Conservation (phyloP, 2,888 invertebrate species). For the Drosophila neonasuta region DNA sequence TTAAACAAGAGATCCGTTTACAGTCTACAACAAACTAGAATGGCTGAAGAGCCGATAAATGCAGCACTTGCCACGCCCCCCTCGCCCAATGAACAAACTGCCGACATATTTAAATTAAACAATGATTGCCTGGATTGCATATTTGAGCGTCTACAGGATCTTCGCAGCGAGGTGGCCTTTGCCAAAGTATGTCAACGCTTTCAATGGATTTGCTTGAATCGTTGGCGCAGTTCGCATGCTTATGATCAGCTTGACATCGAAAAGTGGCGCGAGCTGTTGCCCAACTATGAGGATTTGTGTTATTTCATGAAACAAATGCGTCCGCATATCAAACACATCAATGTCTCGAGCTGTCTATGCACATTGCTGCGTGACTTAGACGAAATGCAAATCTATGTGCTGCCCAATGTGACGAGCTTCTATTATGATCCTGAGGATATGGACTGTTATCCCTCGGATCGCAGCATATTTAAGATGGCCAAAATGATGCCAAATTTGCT, state of each 20-base stretch:
- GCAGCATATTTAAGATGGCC: conserved; percentile 60
- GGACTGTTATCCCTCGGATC: conserved; percentile 72
- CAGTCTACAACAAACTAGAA: conserved; percentile 19
- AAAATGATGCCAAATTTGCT: conserved; percentile 71
- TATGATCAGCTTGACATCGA: conserved; percentile 68
- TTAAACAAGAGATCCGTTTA: not conserved
- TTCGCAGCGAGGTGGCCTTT: conserved; percentile 67
- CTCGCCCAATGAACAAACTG: conserved; percentile 22
- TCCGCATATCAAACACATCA: conserved; percentile 55
- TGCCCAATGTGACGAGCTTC: conserved; percentile 67
- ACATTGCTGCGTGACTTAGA: conserved; percentile 70
- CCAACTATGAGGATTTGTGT: conserved; percentile 63
- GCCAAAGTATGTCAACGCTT: conserved; percentile 69
- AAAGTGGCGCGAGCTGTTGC: conserved; percentile 65
- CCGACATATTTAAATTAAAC: conserved; percentile 61
- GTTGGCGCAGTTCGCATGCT: conserved; percentile 66
- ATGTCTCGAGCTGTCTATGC: conserved; percentile 65
- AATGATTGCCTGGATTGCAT: conserved; percentile 75
- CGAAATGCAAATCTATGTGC: conserved; percentile 58
- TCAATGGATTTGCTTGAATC: conserved; percentile 51
- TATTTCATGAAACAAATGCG: conserved; percentile 68
- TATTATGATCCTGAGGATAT: conserved; percentile 66
- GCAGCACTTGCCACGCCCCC: conserved; percentile 20
- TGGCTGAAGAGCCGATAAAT: conserved; percentile 45
- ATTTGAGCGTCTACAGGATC: conserved; percentile 64